Evolutionary conservation across 2,797 vertebrate species (phyloP).

Genomic region (Arremon brunneinucha): DNA sequence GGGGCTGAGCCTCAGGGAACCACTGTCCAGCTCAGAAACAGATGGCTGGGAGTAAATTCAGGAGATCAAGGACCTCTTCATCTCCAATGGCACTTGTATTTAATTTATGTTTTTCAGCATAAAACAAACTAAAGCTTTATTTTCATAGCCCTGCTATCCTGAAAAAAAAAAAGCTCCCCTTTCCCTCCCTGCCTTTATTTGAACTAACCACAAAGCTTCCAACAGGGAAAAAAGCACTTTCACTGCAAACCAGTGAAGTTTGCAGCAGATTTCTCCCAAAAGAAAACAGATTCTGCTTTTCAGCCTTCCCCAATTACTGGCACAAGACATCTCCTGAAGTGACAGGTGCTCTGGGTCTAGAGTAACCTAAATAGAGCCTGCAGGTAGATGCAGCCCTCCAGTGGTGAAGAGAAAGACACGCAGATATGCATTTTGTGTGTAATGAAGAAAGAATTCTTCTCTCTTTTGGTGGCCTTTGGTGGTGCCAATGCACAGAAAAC

Average conservation of each 20-base stretch:
- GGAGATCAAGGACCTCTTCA: not conserved
- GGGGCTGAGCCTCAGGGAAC: not conserved
- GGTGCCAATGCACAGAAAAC: not conserved
- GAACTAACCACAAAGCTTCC: not conserved
- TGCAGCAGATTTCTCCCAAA: not conserved
- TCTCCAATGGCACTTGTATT: not conserved
- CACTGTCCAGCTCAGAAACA: not conserved
- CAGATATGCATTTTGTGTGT: fast-evolving
- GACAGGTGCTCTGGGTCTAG: not conserved
- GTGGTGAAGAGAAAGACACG: not conserved
- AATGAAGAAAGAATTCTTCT: fast-evolving
- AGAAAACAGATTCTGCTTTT: not conserved
- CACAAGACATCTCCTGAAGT: not conserved
- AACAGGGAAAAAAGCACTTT: not conserved
- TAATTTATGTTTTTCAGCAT: not conserved
- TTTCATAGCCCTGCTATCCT: not conserved
- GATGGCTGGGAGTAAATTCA: not conserved
- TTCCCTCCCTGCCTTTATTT: not conserved
- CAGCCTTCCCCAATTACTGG: not conserved
- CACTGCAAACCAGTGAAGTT: not conserved
- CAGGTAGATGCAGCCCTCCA: slow-evolving; percentile 35
- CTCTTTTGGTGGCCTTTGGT: not conserved
- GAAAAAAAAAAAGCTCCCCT: not conserved
- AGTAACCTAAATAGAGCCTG: not conserved
- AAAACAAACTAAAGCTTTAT: not conserved